These are phyloP conservation scores for Aporrectodea caliginosa DNA, from an alignment of 1,140 invertebrate genomes.

Conservation along the genomic window DNA sequence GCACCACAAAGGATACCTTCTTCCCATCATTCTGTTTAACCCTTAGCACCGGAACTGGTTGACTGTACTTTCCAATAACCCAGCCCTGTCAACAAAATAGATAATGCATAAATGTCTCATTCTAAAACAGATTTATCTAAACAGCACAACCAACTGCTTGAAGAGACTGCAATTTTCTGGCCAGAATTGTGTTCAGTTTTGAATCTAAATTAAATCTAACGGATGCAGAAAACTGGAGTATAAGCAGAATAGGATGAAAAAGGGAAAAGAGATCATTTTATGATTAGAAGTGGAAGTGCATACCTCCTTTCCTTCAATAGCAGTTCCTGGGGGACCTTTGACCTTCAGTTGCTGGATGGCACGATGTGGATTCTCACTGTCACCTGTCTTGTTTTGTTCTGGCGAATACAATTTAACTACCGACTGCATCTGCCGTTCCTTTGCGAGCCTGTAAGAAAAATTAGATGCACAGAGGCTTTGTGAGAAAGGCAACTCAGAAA, in stretches of 20 bases:
- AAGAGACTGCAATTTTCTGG: neutral
- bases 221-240: too few relatives aligned
- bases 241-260: neutral
- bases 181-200: too few relatives aligned
- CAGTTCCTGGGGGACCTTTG: neutral
- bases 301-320: neutral
- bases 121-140: neutral
- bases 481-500: too few relatives aligned
- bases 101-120: neutral
- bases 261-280: neutral
- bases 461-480: too few relatives aligned
- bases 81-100: neutral
- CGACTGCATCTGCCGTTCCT: neutral
- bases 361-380: neutral
- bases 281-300: neutral
- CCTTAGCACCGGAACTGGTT: neutral
- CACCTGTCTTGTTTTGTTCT: neutral
- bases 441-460: too few relatives aligned
- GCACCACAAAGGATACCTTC: neutral
- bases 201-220: too few relatives aligned
- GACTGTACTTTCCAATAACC: neutral
- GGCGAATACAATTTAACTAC: neutral
- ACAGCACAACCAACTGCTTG: neutral
- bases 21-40: neutral
- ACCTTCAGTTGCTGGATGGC: neutral